A percentile compares a stretch with the other conserved stretches of the same genome.
phyloP scores from a whole-genome alignment of 2,113 vertebrate species.

The Toxostoma redivivum region DNA sequence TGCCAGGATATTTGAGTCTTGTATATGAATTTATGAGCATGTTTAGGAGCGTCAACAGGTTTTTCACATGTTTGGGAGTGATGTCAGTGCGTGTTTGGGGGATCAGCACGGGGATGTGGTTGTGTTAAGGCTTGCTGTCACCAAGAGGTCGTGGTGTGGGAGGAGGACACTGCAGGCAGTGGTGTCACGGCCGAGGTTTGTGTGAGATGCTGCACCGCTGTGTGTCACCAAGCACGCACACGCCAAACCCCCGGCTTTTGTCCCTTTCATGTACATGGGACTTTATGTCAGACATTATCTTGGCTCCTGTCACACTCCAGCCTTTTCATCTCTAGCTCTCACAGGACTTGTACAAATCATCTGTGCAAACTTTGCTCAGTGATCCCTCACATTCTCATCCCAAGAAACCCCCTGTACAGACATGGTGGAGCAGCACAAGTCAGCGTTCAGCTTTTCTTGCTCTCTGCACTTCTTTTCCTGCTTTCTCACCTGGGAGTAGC shows the following conservation, averaged over 20 bases:
- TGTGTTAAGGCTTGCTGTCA: background rate
- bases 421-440: fast-evolving
- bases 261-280: background rate
- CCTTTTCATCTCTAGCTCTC: background rate
- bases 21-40: fast-evolving
- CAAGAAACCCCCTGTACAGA: background rate
- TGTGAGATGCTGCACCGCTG: background rate
- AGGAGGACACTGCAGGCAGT: fast-evolving
- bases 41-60: background rate
- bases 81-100: fast-evolving
- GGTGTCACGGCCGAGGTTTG: background rate
- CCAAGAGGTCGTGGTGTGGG: fast-evolving
- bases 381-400: background rate
- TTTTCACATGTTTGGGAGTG: background rate
- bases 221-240: background rate
- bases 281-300: background rate
- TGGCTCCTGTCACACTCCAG: background rate
- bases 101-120: fast-evolving
- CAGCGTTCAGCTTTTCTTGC: fast-evolving
- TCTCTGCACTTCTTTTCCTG: background rate
- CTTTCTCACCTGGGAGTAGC: background rate
- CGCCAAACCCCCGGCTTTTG: background rate
- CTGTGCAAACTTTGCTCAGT: background rate
- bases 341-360: background rate
- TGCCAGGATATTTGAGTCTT: background rate